Conservation (phyloP, 2,113 vertebrate genomes). For the Merops nubicus region DNA sequence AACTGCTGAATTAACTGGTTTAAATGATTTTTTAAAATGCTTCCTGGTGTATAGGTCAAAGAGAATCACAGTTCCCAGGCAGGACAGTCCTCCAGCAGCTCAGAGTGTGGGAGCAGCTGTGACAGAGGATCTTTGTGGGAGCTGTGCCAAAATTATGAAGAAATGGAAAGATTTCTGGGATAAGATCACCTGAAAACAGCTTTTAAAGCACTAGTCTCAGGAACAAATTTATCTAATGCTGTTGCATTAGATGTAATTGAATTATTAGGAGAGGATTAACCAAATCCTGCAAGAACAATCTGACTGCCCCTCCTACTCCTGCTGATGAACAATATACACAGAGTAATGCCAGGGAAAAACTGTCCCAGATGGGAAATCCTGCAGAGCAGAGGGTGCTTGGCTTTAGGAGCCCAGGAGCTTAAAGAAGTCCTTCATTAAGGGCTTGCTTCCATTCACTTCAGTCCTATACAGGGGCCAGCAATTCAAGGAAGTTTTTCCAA, state of each 20-base stretch:
- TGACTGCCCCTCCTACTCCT: not conserved
- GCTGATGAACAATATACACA: not conserved
- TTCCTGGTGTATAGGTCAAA: not conserved
- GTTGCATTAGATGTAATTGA: not conserved
- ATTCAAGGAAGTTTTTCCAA: not conserved
- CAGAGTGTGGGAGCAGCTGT: not conserved
- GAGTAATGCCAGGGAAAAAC: not conserved
- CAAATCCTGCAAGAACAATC: not conserved
- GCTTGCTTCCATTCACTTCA: not conserved
- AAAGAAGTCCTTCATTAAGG: not conserved
- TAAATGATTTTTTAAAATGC: not conserved
- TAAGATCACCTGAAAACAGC: slow-evolving; percentile 55
- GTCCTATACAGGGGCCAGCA: not conserved
- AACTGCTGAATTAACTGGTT: not conserved
- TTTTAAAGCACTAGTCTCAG: slow-evolving; percentile 23
- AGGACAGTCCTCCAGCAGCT: not conserved
- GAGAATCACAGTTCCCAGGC: not conserved
- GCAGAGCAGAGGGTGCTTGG: not conserved
- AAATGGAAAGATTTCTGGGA: slow-evolving; percentile 32
- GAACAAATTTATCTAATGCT: slow-evolving; percentile 2
- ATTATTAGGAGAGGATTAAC: not conserved
- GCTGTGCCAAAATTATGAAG: not conserved
- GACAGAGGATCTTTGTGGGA: not conserved
- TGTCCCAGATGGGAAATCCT: not conserved
- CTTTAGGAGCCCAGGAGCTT: not conserved